Base-by-base conservation (phyloP, 1,140 invertebrate species). In the Bursaphelenchus mucronatus region DNA sequence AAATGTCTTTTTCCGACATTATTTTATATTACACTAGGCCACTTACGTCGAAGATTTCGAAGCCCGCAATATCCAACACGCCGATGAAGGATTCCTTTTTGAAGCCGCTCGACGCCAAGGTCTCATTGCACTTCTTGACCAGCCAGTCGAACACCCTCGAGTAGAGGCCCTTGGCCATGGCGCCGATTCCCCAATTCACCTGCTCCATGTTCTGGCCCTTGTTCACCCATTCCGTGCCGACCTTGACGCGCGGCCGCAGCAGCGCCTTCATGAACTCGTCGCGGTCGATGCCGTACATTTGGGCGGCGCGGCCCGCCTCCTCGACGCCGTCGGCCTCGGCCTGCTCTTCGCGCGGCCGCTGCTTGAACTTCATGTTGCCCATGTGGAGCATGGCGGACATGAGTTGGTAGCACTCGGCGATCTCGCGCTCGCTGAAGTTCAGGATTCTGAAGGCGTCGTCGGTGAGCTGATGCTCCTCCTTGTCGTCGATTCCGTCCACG, bases 61-160 rank as follows among this genome's bases (percentile, higher is more conserved):
- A 98, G 87, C 94, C 94, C 85, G 94, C 94, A 87, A 98, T 98
- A 91, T 98, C 95, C 87, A 98, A 88, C 85, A 98, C 95, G 91
- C 95, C 86, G 75, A 87, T 87, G 67, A 82, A 80, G 72, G 70
- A 71, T 47, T 82, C 78, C 47, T 70, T 65, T 40, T 69, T 64
- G 61, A 80, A 67, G 13, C 78, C 78, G 45, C 75, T 65, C 57
- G 75, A 68, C 46, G 82, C 78, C 63, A 80, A 66, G 30, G 80
- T 80, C 13, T 63, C 57, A 63, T 80, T 80, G 61, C 80, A 82
- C 47, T 81, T 82, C 55, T 80, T 69, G 47, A 80, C 80, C 40
- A 80, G 61, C 80, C 80, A 80, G 61, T 79, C 66, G 71, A 80
- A 80, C 40, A 82, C 74, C 21, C 78, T 66, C 21, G 78, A 65